phyloP scores from a whole-genome alignment of 2,113 vertebrate species.

The Rhinolophus sinicus region DNA sequence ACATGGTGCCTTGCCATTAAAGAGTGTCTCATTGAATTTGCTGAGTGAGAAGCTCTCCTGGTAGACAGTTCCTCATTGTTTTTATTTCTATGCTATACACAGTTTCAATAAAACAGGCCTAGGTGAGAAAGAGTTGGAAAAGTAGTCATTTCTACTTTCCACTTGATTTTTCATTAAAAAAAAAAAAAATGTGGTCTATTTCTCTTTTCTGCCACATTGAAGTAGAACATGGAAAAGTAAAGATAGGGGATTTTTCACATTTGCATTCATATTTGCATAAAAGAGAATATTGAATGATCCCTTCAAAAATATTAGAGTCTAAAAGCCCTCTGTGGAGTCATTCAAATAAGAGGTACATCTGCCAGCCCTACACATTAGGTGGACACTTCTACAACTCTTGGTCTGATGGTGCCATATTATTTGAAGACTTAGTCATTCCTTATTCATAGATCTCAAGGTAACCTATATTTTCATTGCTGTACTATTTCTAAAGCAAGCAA shows the following conservation, averaged over 20 bases:
- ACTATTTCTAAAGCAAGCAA: not conserved
- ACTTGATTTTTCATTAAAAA: not conserved
- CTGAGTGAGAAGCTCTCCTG: not conserved
- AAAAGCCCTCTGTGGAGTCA: not conserved
- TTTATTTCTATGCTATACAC: not conserved
- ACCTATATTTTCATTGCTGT: not conserved
- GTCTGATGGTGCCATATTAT: not conserved
- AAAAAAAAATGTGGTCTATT: not conserved
- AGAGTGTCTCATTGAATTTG: conserved; percentile 14
- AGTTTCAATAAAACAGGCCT: not conserved
- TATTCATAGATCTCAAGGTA: not conserved
- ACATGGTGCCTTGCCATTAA: not conserved
- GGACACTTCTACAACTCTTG: not conserved
- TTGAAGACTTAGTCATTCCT: not conserved
- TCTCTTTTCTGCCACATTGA: not conserved
- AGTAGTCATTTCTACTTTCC: not conserved
- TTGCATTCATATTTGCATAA: not conserved
- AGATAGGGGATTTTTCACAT: not conserved
- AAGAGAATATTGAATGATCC: not conserved
- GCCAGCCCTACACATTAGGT: fast-evolving
- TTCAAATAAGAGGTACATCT: not conserved
- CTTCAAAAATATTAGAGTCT: not conserved
- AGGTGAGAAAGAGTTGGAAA: not conserved
- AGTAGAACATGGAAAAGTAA: not conserved
- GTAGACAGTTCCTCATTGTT: not conserved